Evolutionary conservation across 1,140 invertebrate species (phyloP).

Genomic region (Teleopsis dalmanni): DNA sequence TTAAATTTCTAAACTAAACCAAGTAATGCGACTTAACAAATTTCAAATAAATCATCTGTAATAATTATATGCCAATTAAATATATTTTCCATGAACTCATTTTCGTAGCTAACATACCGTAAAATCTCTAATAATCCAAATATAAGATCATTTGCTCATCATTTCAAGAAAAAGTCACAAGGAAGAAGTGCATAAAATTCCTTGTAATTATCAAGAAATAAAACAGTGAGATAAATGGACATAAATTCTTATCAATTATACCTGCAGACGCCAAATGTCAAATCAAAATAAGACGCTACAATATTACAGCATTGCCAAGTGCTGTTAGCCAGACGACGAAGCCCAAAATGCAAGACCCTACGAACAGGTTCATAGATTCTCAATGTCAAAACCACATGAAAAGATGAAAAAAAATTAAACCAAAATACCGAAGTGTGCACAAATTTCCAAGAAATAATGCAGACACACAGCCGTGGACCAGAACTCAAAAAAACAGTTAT

Average conservation of each 20-base stretch:
- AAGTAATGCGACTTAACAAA: no score
- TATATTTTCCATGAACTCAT: no score
- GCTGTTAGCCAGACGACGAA: neutral
- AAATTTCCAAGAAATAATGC: conserved; percentile 41
- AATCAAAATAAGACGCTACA: conserved; percentile 20
- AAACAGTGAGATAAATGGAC: conserved; percentile 38
- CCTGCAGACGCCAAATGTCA: conserved; percentile 42
- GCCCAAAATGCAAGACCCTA: no score
- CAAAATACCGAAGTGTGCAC: conserved; percentile 40
- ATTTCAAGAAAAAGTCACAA: no score
- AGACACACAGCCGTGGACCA: conserved; percentile 5
- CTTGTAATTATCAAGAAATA: no score
- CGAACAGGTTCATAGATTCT: conserved; percentile 28
- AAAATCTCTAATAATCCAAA: no score
- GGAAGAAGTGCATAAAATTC: conserved; percentile 11
- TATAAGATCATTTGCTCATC: no score
- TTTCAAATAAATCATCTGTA: no score
- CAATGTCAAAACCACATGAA: conserved; percentile 4
- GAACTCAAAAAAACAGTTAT: conserved; percentile 11
- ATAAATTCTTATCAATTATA: conserved; percentile 42
- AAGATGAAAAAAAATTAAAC: neutral
- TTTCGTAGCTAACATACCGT: no score
- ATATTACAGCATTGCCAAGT: neutral
- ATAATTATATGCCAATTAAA: no score
- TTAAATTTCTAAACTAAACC: no score